Percentiles rank a stretch among this genome's conserved stretches.
Conservation (phyloP, 2,113 vertebrate genomes). For the Epinephelus cyanopodus region DNA sequence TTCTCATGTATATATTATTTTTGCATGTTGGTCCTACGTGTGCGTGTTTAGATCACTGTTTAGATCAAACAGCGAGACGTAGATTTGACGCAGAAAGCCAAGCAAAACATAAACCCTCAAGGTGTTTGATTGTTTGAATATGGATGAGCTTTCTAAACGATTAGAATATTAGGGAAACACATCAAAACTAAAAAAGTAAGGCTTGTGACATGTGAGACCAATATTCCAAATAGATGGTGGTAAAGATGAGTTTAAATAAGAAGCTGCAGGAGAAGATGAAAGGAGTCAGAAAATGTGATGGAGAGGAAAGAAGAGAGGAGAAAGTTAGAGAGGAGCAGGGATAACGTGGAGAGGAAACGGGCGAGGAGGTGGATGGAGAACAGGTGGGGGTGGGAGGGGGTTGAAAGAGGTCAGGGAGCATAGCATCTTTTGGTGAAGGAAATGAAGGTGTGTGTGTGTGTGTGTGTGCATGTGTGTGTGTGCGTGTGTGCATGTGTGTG, state of each 20-base stretch:
- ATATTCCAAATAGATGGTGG: conserved; percentile 38
- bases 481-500: conserved; percentile 24
- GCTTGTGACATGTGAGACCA: conserved; percentile 19
- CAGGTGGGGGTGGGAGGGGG: conserved; percentile 51
- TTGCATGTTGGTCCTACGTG: background rate
- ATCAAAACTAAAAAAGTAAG: background rate
- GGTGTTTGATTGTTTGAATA: background rate
- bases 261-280: conserved; percentile 51
- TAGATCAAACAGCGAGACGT: background rate
- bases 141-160: background rate
- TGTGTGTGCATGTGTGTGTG: conserved; percentile 17
- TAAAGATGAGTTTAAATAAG: conserved; percentile 52
- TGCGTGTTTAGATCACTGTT: background rate
- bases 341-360: conserved; percentile 5
- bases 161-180: background rate
- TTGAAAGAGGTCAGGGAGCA: conserved; percentile 70
- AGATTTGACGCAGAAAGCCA: background rate
- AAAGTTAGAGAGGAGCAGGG: background rate
- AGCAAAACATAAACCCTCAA: background rate
- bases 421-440: conserved; percentile 58
- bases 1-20: conserved; percentile 6
- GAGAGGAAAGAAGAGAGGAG: conserved; percentile 33
- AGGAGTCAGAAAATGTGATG: conserved; percentile 55
- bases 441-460: conserved; percentile 57
- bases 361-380: conserved; percentile 30